These are phyloP conservation scores for Aphelinus certus DNA, from an alignment of 1,140 invertebrate species.

Conservation along the genomic window DNA sequence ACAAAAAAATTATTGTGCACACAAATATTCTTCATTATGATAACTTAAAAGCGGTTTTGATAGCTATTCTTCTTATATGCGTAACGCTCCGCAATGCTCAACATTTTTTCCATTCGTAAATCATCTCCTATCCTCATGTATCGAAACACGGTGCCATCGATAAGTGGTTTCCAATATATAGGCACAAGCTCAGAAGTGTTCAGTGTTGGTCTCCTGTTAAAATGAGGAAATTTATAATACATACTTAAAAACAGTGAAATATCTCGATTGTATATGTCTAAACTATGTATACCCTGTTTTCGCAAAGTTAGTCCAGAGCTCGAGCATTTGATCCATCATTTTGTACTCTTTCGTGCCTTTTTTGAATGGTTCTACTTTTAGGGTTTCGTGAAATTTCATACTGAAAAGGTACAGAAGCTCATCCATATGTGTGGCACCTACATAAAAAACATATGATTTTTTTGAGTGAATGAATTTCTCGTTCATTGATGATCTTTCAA, in stretches of 20 bases:
- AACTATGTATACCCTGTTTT: conserved; percentile 42
- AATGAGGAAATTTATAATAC: background rate
- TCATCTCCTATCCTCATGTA: conserved; percentile 43
- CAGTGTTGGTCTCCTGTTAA: conserved; percentile 46
- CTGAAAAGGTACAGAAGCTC: conserved; percentile 51
- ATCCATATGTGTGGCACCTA: conserved; percentile 52
- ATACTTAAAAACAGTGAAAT: too few relatives aligned
- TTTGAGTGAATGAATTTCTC: background rate
- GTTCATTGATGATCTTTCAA: background rate
- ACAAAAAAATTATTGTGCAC: background rate
- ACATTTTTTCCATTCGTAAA: conserved; percentile 34
- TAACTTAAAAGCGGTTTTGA: too few relatives aligned
- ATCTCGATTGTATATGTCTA: background rate
- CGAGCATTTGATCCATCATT: conserved; percentile 40
- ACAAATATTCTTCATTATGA: conserved; percentile 38
- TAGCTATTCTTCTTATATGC: conserved; percentile 36
- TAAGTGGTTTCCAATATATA: conserved; percentile 42
- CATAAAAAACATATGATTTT: background rate
- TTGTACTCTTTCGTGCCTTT: conserved; percentile 9
- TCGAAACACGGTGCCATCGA: conserved; percentile 3
- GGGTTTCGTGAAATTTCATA: conserved; percentile 8
- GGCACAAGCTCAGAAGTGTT: conserved; percentile 27
- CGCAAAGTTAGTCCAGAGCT: conserved; percentile 52
- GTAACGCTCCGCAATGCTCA: conserved; percentile 23
- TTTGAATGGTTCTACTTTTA: conserved; percentile 22